Evolutionary conservation across 2,113 vertebrate genomes (phyloP).

Genomic region (Mormoops blainvillei): DNA sequence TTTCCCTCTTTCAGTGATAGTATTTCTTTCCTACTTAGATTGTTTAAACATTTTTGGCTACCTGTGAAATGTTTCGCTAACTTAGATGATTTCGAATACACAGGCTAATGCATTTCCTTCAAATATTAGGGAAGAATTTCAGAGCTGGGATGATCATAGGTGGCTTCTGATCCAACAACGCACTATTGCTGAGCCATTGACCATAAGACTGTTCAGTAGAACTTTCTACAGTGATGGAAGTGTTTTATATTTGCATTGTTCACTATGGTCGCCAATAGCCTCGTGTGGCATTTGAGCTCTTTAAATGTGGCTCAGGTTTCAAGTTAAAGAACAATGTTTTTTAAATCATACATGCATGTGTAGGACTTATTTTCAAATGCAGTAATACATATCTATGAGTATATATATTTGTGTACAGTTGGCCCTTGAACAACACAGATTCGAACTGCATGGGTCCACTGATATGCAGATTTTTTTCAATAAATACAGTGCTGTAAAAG

Average conservation of each 20-base stretch:
- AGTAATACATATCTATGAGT: not conserved
- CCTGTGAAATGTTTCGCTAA: not conserved
- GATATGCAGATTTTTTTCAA: not conserved
- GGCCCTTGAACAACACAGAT: not conserved
- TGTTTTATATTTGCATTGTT: not conserved
- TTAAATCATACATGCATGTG: not conserved
- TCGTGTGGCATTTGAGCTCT: not conserved
- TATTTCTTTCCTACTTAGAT: not conserved
- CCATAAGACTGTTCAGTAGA: not conserved
- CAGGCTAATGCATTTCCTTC: not conserved
- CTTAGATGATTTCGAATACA: not conserved
- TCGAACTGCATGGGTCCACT: not conserved
- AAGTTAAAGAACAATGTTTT: not conserved
- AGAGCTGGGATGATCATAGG: not conserved
- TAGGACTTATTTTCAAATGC: not conserved
- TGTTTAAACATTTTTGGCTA: not conserved
- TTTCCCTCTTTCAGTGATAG: not conserved
- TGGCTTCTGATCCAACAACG: not conserved
- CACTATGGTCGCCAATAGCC: not conserved
- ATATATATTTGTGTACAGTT: not conserved
- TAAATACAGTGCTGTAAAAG: not conserved
- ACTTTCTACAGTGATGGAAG: not conserved
- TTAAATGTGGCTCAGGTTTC: not conserved
- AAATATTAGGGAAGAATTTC: constrained; percentile 1
- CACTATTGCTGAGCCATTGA: not conserved